phyloP scores from a whole-genome alignment of 2,888 invertebrate species.

The Caenorhabditis afra region DNA sequence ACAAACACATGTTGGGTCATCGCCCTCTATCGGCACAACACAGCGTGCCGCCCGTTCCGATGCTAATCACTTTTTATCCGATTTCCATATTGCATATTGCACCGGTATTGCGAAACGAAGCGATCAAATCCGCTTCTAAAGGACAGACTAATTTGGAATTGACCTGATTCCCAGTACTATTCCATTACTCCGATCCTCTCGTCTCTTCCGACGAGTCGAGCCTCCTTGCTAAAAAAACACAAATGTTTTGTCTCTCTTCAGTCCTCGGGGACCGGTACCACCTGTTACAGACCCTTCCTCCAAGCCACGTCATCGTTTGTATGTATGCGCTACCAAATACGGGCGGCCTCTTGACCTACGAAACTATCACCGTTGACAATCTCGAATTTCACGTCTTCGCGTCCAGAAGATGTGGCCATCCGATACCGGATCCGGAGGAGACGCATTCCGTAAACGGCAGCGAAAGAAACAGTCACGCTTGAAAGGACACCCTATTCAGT shows the following conservation, averaged over 20 bases:
- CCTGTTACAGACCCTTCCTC: neutral
- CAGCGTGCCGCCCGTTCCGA: constrained; percentile 4
- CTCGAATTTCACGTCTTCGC: constrained; percentile 47
- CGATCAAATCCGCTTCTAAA: constrained; percentile 11
- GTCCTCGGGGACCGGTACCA: neutral
- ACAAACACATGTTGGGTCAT: constrained; percentile 12
- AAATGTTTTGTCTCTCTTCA: constrained; percentile 7
- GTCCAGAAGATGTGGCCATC: constrained; percentile 38
- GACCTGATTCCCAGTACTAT: constrained; percentile 14
- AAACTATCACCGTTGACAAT: constrained; percentile 27
- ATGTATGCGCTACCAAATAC: neutral
- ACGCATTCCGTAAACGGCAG: constrained; percentile 5
- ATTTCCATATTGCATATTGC: constrained; percentile 3
- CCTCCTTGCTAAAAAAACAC: too few species aligned
- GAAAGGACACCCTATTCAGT: constrained; percentile 39
- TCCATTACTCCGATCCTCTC: constrained; percentile 3
- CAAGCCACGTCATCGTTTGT: constrained; percentile 21
- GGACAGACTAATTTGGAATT: constrained; percentile 22
- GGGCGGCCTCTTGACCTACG: constrained; percentile 19
- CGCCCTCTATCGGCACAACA: neutral
- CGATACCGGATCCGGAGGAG: constrained; percentile 35
- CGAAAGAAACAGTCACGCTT: constrained; percentile 21
- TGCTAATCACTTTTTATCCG: constrained; percentile 23
- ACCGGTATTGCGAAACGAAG: too few species aligned
- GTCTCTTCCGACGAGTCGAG: too few species aligned